Percentiles rank a stretch among this genome's conserved stretches.
These are phyloP conservation scores for Hypotaenidia okinawae DNA, from an alignment of 2,797 vertebrate species.

Conservation along the genomic window DNA sequence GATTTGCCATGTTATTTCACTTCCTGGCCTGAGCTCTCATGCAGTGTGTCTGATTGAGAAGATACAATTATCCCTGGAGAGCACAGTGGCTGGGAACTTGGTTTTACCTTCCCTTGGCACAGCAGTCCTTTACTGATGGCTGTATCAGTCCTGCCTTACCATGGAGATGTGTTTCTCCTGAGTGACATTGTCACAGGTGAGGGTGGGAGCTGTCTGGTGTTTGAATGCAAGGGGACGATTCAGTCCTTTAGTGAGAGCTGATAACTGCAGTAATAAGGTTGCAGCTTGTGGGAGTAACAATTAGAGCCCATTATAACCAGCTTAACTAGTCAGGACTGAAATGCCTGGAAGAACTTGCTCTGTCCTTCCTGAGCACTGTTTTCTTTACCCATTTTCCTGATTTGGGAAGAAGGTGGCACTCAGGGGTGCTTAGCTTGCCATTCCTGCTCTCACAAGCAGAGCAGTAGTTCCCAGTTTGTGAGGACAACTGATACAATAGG, in stretches of 20 bases:
- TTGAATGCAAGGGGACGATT: slow-evolving; percentile 19
- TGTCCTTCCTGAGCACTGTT: slow-evolving; percentile 11
- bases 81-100: neutral
- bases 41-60: neutral
- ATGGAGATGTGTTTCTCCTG: neutral
- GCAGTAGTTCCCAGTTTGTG: neutral
- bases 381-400: neutral
- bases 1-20: neutral
- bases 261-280: slow-evolving; percentile 40
- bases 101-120: neutral
- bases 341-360: slow-evolving; percentile 51
- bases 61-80: neutral
- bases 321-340: slow-evolving; percentile 41
- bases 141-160: neutral
- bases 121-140: neutral
- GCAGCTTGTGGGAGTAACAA: slow-evolving; percentile 41
- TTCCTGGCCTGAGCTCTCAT: neutral
- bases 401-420: slow-evolving; percentile 15
- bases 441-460: neutral
- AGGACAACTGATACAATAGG: neutral
- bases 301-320: slow-evolving; percentile 61
- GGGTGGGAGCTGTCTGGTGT: slow-evolving; percentile 19
- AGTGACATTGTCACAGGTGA: neutral
- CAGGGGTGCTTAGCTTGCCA: neutral
- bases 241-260: slow-evolving; percentile 13